Evolutionary conservation across 2,797 vertebrate species (phyloP), one percentile per base, ranked within the genome.

Genomic region (Sebastes wilsoni): DNA sequence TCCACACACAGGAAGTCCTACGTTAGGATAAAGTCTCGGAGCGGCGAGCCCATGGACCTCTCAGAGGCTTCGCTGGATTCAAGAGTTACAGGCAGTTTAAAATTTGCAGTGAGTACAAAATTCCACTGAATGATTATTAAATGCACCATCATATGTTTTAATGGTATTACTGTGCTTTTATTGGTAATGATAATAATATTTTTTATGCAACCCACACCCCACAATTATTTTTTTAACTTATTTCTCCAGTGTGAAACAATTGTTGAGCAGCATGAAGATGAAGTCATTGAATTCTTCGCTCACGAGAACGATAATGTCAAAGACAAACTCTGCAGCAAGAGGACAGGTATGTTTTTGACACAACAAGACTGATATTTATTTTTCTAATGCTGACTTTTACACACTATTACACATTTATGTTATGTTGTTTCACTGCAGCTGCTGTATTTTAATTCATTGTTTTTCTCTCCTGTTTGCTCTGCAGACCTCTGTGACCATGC

Each of bases 401-500:
- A 34, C 5, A 0, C 1, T 30, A 1, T 18, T 27, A 16, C 20
- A 62, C 7, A 49, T 55, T 36, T 72, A 0, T 38, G 8, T 54
- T 62, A 6, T 58, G 14, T 58, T 32, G 5, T 60, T 58, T 4
- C 12, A 11, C 8, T 56, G 8, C 13, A 54, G 16, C 5, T 0
- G 2, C 14, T 55, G 25, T 73, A 9, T 66, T 52, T 28, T 36
- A 20, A 64, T 25, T 5, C 2, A 7, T 5, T 67, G 4, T 52
- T 32, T 34, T 72, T 4, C 18, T 32, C 14, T 82, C 42, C 5
- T 66, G 3, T 86, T 32, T 69, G 10, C 25, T 77, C 75, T 84
- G 2, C 96, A 99, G 98, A 99, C 91, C 95, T 99, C 6, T 99
- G 98, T 67, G 98, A 99, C 94, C 96, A 99, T 1, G 96, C 97